Percentiles rank a stretch among this genome's conserved stretches.
Evolutionary conservation across 1,140 invertebrate species (phyloP).

Genomic region (Sesamia nonagrioides): DNA sequence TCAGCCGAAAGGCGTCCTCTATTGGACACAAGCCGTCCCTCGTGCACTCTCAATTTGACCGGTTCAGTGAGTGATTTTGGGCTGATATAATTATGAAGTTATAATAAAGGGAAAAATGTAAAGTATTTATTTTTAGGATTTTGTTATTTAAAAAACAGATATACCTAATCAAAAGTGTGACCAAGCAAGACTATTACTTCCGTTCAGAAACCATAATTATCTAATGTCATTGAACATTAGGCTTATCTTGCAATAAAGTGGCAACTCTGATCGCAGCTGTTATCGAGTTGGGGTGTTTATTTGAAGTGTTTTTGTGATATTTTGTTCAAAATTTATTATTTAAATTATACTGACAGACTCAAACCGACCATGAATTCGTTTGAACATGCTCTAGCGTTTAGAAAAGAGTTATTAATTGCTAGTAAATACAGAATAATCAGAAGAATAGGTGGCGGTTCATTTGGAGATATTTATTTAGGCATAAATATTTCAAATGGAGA

Average conservation of each 20-base stretch:
- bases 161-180: too few species aligned
- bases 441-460: slow-evolving; percentile 99
- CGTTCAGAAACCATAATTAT: slow-evolving; percentile 7
- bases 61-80: too few species aligned
- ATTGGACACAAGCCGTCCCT: too few species aligned
- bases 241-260: slow-evolving; percentile 31
- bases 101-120: too few species aligned
- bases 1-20: too few species aligned
- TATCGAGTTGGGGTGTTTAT: slow-evolving; percentile 42
- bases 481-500: slow-evolving; percentile 96
- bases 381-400: slow-evolving; percentile 62
- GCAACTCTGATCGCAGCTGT: slow-evolving; percentile 62
- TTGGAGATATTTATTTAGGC: slow-evolving; percentile 99
- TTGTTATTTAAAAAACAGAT: too few species aligned
- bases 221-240: not conserved
- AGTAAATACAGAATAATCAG: slow-evolving; percentile 98
- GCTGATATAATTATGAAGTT: too few species aligned
- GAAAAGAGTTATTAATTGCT: slow-evolving; percentile 88
- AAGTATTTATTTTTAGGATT: too few species aligned
- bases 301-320: slow-evolving; percentile 53
- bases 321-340: slow-evolving; percentile 58
- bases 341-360: slow-evolving; percentile 40
- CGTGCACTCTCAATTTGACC: too few species aligned
- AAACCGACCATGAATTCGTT: slow-evolving; percentile 62
- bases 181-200: not conserved